Base-by-base conservation (phyloP, 2,888 invertebrate genomes). In the Meiosimyza platycephala region DNA sequence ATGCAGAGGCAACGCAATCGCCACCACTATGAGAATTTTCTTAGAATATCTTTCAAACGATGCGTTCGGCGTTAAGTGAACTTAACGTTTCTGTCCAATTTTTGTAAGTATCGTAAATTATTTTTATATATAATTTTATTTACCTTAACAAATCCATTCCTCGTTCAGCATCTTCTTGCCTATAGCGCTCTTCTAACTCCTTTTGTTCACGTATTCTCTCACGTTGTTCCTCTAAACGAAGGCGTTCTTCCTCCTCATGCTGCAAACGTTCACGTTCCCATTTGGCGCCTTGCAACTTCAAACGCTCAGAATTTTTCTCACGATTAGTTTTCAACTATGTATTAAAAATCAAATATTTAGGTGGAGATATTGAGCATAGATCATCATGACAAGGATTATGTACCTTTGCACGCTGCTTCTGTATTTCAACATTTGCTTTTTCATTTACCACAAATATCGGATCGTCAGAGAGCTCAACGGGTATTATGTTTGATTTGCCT, bases 391-490 rank as follows among this genome's bases (percentile, higher is more conserved):
- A 64, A 1, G 50, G 12, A 28, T 2, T 51, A 55, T 74, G 77
- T 80, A 89, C 90, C 87, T 89, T 89, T 6, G 89, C 87, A 72
- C 90, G 85, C 75, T 88, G 84, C 76, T 88, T 89, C 13, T 85
- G 85, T 74, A 89, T 89, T 75, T 90, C 82, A 71, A 86, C 82
- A 76, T 88, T 88, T 75, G 89, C 89, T 76, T 89, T 87, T 76
- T 85, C 84, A 75, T 90, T 89, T 57, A 90, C 89, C 73, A 89
- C 87, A 83, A 92, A 90, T 6, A 92, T 89, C 15, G 92, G 91
- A 87, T 92, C 91, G 74, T 89, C 86, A n/a, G 88, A 88, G 84
- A 92, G 88, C 80, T 90, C 90, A 16, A 87, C 84, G 0, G 91
- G 91, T 73, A 91, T 90, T 72, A 90, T 88, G 77, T 89, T 86